Evolutionary conservation across 2,888 invertebrate species (phyloP).

Genomic region (Rhabditoides inermis): DNA sequence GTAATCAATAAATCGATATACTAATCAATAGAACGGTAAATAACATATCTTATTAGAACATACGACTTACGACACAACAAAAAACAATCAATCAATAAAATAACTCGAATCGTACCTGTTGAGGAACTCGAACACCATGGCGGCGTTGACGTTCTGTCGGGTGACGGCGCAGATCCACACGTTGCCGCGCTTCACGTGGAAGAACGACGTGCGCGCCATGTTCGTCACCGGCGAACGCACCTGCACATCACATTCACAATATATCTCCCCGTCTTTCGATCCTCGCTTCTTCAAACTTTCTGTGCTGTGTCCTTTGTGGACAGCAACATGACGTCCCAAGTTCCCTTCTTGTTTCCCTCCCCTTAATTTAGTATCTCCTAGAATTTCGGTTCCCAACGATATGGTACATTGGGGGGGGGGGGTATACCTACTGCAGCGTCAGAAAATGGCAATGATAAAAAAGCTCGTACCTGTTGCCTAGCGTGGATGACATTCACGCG

Average conservation of each 20-base stretch:
- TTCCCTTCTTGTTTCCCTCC: too few species aligned
- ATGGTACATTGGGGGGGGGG: neutral
- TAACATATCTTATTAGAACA: too few species aligned
- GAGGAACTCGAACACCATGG: conserved; percentile 70
- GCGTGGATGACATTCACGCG: conserved; percentile 99
- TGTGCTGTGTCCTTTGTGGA: too few species aligned
- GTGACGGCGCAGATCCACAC: conserved; percentile 99
- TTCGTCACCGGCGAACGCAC: conserved; percentile 97
- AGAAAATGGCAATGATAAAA: neutral
- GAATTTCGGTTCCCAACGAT: too few species aligned
- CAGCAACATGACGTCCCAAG: too few species aligned
- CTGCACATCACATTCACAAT: conserved; percentile 32
- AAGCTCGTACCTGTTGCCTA: conserved; percentile 68
- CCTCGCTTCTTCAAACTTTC: neutral
- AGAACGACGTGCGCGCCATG: conserved; percentile 96
- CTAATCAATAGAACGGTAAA: too few species aligned
- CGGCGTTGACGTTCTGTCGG: conserved; percentile 98
- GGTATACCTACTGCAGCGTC: neutral
- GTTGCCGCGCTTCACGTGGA: conserved; percentile 96
- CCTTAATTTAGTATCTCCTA: too few species aligned
- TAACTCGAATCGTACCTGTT: too few species aligned
- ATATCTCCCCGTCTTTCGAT: neutral
- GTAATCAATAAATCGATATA: too few species aligned
- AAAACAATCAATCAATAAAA: too few species aligned
- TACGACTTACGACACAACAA: too few species aligned